A percentile compares a stretch with the other conserved stretches of the same genome.
phyloP scores from a whole-genome alignment of 1,140 invertebrate genomes.

The Drosophila ficusphila region DNA sequence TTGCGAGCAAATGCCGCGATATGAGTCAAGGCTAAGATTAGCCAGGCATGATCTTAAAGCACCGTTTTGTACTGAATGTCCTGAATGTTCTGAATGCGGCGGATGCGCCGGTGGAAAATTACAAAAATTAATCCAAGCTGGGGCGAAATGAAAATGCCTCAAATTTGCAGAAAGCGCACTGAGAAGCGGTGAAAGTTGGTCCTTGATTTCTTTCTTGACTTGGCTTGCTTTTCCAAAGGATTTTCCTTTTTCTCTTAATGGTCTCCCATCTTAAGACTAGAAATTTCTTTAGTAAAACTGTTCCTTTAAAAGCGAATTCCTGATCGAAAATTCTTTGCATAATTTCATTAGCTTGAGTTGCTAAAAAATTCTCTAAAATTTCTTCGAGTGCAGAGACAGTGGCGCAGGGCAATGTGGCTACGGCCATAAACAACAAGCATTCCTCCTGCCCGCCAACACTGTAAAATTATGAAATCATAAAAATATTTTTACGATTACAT shows the following conservation, averaged over 20 bases:
- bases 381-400: constrained; percentile 1
- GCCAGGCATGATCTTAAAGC: constrained; percentile 53
- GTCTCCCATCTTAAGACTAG: too few species aligned
- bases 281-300: too few species aligned
- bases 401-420: constrained; percentile 18
- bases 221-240: neutral
- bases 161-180: constrained; percentile 28
- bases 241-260: too few species aligned
- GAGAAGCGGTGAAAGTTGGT: neutral
- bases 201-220: too few species aligned
- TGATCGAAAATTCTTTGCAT: too few species aligned
- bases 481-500: constrained; percentile 83
- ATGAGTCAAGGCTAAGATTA: constrained; percentile 66
- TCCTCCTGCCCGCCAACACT: constrained; percentile 56
- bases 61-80: constrained; percentile 52
- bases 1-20: constrained; percentile 53
- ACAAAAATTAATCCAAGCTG: constrained; percentile 41
- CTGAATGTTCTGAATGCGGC: constrained; percentile 34
- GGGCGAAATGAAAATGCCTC: constrained; percentile 39
- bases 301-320: too few species aligned
- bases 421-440: constrained; percentile 61
- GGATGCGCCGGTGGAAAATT: constrained; percentile 38
- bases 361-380: too few species aligned
- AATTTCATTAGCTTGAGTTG: too few species aligned
- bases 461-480: constrained; percentile 83